Percentiles rank a stretch among this genome's conserved stretches.
phyloP scores from a whole-genome alignment of 1,140 invertebrate genomes.

The Ceratosolen solmsi region DNA sequence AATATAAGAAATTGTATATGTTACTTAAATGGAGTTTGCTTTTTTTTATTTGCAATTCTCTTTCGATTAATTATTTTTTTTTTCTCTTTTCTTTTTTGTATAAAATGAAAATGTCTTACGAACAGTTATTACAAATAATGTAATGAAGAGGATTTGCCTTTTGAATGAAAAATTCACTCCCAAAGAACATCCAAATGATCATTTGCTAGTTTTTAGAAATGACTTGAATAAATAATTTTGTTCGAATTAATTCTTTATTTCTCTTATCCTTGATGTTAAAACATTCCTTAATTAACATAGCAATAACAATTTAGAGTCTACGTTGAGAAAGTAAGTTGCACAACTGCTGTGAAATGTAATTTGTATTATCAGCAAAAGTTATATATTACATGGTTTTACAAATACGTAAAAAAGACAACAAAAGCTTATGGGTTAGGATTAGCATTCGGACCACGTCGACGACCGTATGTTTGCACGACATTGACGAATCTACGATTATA shows the following conservation, averaged over 20 bases:
- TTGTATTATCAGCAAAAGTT: conserved; percentile 53
- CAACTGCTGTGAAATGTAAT: conserved; percentile 34
- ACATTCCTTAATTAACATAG: not conserved
- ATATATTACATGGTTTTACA: conserved; percentile 55
- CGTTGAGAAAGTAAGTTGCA: not conserved
- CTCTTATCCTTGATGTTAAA: not conserved
- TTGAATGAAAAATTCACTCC: conserved; percentile 48
- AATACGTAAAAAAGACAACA: conserved; percentile 51
- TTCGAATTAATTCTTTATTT: conserved; percentile 46
- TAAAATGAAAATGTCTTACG: conserved; percentile 40
- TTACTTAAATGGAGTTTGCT: conserved; percentile 29
- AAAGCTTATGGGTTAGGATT: conserved; percentile 79
- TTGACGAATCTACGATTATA: conserved; percentile 99
- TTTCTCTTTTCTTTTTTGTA: conserved; percentile 23
- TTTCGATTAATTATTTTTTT: conserved; percentile 4
- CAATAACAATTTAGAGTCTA: not conserved
- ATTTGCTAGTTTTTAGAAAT: conserved; percentile 49
- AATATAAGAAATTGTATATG: conserved; percentile 20
- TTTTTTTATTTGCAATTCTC: not conserved
- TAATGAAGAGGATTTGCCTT: conserved; percentile 43
- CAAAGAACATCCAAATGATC: conserved; percentile 50
- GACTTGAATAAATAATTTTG: conserved; percentile 52
- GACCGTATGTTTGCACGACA: conserved; percentile 94
- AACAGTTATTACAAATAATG: conserved; percentile 18
- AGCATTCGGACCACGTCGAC: conserved; percentile 97